Evolutionary conservation across 1,140 invertebrate species (phyloP).

Genomic region (Melitaea cinxia): DNA sequence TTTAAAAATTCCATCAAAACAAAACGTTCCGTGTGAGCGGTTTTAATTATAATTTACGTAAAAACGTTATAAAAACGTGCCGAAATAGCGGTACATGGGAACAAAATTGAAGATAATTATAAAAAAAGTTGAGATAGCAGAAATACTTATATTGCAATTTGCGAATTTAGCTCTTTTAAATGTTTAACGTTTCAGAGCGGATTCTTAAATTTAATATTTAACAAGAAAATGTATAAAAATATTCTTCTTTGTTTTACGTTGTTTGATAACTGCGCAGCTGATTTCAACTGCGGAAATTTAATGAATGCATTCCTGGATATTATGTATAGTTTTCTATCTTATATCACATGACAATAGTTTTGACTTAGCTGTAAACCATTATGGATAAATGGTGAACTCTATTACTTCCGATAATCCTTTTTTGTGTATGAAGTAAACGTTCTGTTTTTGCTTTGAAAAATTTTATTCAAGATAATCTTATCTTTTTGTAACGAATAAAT

Average conservation of each 20-base stretch:
- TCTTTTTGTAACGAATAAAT: no score
- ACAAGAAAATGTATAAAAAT: no score
- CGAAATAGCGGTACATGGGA: conserved; percentile 6
- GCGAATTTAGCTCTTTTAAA: background rate
- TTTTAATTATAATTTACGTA: conserved; percentile 19
- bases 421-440: no score
- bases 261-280: no score
- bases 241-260: no score
- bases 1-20: conserved; percentile 20
- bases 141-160: background rate
- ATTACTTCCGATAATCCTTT: no score
- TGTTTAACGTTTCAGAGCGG: background rate
- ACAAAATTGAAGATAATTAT: conserved; percentile 6
- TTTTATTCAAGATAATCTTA: no score
- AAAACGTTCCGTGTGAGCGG: conserved; percentile 2
- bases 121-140: background rate
- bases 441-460: no score
- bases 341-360: conserved; percentile 8
- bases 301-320: no score
- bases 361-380: background rate
- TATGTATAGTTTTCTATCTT: no score
- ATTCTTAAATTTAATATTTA: background rate
- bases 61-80: conserved; percentile 11
- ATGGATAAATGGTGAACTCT: background rate
- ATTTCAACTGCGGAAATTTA: no score